These are phyloP conservation scores for Sander vitreus DNA, from an alignment of 2,113 vertebrate species.

Conservation along the genomic window DNA sequence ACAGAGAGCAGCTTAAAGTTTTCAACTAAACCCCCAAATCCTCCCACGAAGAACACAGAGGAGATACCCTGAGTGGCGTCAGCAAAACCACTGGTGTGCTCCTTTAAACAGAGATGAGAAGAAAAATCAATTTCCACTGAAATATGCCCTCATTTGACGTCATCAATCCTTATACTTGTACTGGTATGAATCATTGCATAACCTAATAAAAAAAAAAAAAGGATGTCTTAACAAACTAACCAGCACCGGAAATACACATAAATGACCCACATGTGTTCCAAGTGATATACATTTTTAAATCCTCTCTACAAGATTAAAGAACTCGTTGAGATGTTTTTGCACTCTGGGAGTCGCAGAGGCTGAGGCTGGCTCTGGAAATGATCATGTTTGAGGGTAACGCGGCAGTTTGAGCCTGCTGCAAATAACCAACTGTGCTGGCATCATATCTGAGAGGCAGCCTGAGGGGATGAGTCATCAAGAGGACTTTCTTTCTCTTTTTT, in stretches of 20 bases:
- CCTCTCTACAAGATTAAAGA: slow-evolving; percentile 18
- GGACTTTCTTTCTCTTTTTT: slow-evolving; percentile 19
- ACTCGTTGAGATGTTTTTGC: neutral
- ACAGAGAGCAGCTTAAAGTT: neutral
- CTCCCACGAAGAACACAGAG: neutral
- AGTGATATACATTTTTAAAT: slow-evolving; percentile 23
- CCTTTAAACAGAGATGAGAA: neutral
- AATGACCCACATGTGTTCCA: neutral
- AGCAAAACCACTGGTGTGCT: neutral
- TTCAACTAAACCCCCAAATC: neutral
- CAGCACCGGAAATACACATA: slow-evolving; percentile 16
- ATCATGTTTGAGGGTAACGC: slow-evolving; percentile 12
- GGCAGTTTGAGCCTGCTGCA: slow-evolving; percentile 38
- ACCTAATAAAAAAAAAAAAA: slow-evolving; percentile 14
- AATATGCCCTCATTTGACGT: neutral
- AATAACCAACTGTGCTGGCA: slow-evolving; percentile 52
- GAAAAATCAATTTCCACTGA: neutral
- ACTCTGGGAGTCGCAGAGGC: slow-evolving; percentile 8
- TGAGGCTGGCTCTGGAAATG: slow-evolving; percentile 3
- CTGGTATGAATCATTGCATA: neutral
- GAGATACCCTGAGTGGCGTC: neutral
- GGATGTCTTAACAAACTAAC: slow-evolving; percentile 17
- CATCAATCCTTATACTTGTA: slow-evolving; percentile 11
- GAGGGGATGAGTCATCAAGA: slow-evolving; percentile 69
- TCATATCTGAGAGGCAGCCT: slow-evolving; percentile 55